phyloP scores from a whole-genome alignment of 2,113 vertebrate species.

The Myotis brandtii region DNA sequence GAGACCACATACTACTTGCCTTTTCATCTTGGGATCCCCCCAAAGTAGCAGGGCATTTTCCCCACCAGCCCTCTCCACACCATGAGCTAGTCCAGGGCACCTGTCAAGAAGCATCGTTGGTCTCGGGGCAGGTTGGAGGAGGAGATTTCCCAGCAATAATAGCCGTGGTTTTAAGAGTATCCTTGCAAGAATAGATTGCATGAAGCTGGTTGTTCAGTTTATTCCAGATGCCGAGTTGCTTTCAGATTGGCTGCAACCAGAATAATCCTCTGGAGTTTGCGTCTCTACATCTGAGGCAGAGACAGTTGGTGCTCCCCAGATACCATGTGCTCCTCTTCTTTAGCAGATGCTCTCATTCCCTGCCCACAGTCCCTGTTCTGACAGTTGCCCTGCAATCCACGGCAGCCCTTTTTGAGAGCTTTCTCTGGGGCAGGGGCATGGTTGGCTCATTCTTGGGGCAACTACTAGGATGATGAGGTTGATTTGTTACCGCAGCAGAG shows the following conservation, averaged over 20 bases:
- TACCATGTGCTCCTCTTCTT: neutral
- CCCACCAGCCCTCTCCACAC: neutral
- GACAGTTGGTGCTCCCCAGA: neutral
- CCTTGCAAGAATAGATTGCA: neutral
- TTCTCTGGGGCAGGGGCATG: neutral
- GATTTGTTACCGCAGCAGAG: neutral
- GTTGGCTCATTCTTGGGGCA: neutral
- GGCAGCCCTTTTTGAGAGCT: neutral
- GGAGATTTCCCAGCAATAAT: neutral
- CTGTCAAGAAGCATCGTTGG: neutral
- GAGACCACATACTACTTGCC: neutral
- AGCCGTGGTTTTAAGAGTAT: neutral
- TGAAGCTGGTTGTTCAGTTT: neutral
- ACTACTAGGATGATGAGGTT: neutral
- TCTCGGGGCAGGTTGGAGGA: neutral
- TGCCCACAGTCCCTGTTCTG: neutral
- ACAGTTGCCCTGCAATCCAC: neutral
- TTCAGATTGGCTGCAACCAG: neutral
- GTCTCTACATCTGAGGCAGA: neutral
- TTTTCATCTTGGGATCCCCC: neutral
- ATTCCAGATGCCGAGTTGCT: neutral
- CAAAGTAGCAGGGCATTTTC: neutral
- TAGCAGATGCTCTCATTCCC: neutral
- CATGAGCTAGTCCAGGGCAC: too few species aligned
- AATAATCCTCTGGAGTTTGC: neutral